Evolutionary conservation across 1,140 invertebrate genomes (phyloP), one percentile per base, ranked within the genome.

Genomic region (Lordiphosa mommai): DNA sequence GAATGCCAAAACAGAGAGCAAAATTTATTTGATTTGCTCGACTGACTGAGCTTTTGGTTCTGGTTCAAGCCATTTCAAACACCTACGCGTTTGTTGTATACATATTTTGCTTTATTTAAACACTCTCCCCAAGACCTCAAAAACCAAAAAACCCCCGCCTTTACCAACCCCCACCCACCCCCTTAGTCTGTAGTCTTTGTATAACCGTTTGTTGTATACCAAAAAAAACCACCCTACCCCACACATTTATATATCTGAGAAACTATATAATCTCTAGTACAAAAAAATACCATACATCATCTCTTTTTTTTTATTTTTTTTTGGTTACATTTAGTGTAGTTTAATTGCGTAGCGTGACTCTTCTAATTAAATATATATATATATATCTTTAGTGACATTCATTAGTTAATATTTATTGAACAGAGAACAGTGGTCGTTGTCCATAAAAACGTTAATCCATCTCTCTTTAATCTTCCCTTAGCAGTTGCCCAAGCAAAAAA

Each of bases 391-490:
- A 59, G 63, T 73, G 59, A 29, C 56, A 51, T 69, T 59, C 53
- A 56, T 72, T 64, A 72, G 63, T 66, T 71, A 50, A 33, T 34
- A 49, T 53, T 49, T 65, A 51, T 66, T 53, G 59, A 68, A 32
- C 55, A 56, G 60, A 64, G 55, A 64, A 48, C 23, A 27, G 23
- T 27, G 23, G 23, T 27, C 23, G 23, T 27, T 27, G 23, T 27
- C 65, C 60, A 49, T 38, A 44, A 52, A 72, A 53, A 44, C 33
- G 59, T 48, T 73, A 72, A 73, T 58, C 57, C 58, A 36, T 68
- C 51, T 64, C 50, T 73, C 46, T 73, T 68, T 69, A 52, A 74
- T 74, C 71, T 49, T 74, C 64, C 58, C 47, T 44, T 73, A 73
- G 69, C 68, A 66, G 60, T 64, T 63, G 23, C 6, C 23, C 23